Evolutionary conservation across 2,888 invertebrate species (phyloP).

Genomic region (Polyploca ridens): DNA sequence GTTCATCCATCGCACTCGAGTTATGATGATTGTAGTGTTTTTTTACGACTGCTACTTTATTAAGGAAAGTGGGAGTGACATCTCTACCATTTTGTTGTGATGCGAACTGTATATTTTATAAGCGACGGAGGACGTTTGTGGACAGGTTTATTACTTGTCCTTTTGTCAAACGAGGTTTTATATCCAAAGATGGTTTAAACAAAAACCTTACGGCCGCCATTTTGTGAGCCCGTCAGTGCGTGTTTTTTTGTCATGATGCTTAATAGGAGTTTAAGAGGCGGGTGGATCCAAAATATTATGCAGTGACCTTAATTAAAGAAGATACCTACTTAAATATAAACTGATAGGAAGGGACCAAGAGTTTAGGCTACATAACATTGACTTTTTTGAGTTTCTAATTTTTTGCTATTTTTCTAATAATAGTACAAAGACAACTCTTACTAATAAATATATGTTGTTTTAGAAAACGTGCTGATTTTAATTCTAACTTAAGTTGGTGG

Average conservation of each 20-base stretch:
- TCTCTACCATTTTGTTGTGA: constrained; percentile 58
- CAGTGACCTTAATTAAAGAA: constrained; percentile 3
- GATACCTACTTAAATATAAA: background rate
- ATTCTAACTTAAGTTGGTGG: background rate
- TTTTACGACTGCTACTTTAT: constrained; percentile 77
- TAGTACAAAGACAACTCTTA: no score
- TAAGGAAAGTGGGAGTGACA: constrained; percentile 70
- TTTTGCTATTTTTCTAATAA: background rate
- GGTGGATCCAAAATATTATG: background rate
- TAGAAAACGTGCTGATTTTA: no score
- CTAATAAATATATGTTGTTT: no score
- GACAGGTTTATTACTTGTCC: constrained; percentile 68
- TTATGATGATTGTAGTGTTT: constrained; percentile 83
- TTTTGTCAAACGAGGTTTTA: constrained; percentile 57
- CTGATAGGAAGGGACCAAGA: background rate
- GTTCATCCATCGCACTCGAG: constrained; percentile 52
- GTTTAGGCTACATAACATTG: background rate
- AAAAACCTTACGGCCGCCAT: constrained; percentile 44
- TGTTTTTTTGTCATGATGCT: constrained; percentile 16
- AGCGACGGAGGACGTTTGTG: constrained; percentile 56
- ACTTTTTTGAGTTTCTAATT: background rate
- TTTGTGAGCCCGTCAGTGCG: constrained; percentile 23
- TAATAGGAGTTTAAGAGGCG: constrained; percentile 1
- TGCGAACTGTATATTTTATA: constrained; percentile 70
- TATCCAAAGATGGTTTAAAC: constrained; percentile 42